Evolutionary conservation across 2,113 vertebrate genomes (phyloP).

Genomic region (Toxostoma redivivum): DNA sequence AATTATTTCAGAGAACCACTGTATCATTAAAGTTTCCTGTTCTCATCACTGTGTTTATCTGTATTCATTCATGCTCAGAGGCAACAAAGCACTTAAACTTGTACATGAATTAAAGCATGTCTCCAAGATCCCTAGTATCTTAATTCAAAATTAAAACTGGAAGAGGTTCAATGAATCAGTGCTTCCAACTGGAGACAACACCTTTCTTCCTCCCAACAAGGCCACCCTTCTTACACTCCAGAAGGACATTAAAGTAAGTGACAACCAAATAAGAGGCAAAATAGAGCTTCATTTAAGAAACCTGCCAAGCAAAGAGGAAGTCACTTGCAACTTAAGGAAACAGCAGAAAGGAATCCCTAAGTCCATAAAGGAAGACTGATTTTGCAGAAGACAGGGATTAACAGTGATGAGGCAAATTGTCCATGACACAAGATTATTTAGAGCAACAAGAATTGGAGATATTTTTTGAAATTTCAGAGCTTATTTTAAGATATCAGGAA

Average conservation of each 20-base stretch:
- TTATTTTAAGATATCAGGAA: neutral
- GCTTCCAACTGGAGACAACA: neutral
- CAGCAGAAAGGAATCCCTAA: neutral
- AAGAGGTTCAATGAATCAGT: neutral
- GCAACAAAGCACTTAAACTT: neutral
- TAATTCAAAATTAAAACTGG: neutral
- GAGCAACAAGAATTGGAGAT: neutral
- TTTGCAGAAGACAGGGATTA: neutral
- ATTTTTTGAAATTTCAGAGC: neutral
- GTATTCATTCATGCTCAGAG: neutral
- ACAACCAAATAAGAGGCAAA: neutral
- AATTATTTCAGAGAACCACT: neutral
- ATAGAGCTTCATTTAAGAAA: neutral
- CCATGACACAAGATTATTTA: neutral
- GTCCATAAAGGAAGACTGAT: neutral
- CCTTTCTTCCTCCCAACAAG: neutral
- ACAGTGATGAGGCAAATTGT: neutral
- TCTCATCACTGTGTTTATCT: neutral
- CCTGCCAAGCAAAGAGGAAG: neutral
- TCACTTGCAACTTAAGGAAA: neutral
- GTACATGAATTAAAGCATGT: neutral
- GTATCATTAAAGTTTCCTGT: neutral
- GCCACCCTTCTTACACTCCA: neutral
- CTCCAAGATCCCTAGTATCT: neutral
- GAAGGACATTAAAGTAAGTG: neutral